phyloP scores from a whole-genome alignment of 1,140 invertebrate species.

The Daktulosphaira vitifoliae region DNA sequence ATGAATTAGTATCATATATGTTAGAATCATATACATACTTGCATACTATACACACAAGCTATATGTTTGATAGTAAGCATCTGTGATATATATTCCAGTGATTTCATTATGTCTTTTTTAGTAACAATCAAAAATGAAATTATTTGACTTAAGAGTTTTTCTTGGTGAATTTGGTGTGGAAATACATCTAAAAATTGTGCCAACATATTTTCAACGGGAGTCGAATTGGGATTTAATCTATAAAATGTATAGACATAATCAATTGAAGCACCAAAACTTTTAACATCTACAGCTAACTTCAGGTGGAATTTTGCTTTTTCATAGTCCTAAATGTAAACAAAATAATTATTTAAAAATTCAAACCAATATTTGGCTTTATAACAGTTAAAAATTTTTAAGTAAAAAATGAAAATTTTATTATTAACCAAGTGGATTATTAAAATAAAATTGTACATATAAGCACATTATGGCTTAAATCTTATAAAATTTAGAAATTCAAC shows the following conservation, averaged over 20 bases:
- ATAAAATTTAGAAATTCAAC: too few species aligned
- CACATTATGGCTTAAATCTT: too few species aligned
- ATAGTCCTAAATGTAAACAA: neutral
- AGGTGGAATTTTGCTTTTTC: neutral
- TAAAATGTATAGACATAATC: slow-evolving; percentile 10
- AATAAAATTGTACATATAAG: too few species aligned
- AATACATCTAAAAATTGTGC: slow-evolving; percentile 3
- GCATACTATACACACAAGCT: neutral
- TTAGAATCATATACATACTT: neutral
- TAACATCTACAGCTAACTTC: slow-evolving; percentile 1
- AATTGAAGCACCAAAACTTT: slow-evolving; percentile 19
- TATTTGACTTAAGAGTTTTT: slow-evolving; percentile 15
- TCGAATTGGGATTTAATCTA: neutral
- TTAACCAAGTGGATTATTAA: too few species aligned
- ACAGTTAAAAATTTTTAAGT: neutral
- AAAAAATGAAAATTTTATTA: too few species aligned
- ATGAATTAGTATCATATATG: neutral
- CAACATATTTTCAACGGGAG: slow-evolving; percentile 9
- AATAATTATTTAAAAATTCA: neutral
- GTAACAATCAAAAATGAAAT: slow-evolving; percentile 7
- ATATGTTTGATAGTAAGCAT: neutral
- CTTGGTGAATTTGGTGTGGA: neutral
- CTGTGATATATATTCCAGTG: neutral
- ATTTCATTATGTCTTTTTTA: neutral
- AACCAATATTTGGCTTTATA: neutral